Evolutionary conservation across 2,797 vertebrate species (phyloP).

Genomic region (Pelochelys cantorii): DNA sequence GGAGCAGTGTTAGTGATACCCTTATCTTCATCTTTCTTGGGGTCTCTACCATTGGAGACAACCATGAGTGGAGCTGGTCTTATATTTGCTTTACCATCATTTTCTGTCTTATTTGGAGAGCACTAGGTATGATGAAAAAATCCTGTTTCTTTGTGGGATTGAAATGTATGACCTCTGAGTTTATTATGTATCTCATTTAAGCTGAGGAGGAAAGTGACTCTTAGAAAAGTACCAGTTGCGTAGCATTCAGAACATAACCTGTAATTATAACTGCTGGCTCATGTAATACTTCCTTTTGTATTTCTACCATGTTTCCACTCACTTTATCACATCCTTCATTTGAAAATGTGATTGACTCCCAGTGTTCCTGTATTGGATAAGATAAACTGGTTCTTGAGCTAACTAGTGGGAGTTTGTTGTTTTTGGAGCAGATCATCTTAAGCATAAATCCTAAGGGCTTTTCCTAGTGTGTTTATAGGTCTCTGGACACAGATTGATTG

Average conservation of each 20-base stretch:
- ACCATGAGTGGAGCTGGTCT: constrained; percentile 79
- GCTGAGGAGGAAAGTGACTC: no score
- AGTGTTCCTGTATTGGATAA: not conserved
- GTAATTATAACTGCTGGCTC: not conserved
- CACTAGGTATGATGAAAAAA: constrained; percentile 62
- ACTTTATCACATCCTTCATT: not conserved
- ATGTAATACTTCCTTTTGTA: not conserved
- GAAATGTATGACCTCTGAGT: not conserved
- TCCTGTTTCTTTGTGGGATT: not conserved
- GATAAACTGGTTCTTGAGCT: not conserved
- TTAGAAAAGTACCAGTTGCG: not conserved
- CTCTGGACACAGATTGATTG: not conserved
- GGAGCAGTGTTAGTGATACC: constrained; percentile 79
- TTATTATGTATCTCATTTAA: not conserved
- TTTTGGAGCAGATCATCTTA: not conserved
- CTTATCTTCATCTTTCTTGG: constrained; percentile 83
- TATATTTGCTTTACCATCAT: constrained; percentile 79
- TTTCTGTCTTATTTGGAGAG: constrained; percentile 80
- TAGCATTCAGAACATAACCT: not conserved
- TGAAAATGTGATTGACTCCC: not conserved
- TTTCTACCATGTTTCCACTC: not conserved
- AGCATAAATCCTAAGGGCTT: not conserved
- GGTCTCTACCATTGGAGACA: constrained; percentile 77
- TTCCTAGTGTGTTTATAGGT: not conserved
- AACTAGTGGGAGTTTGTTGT: no score